phyloP scores from a whole-genome alignment of 2,888 invertebrate genomes.

The Orchestes rusci region DNA sequence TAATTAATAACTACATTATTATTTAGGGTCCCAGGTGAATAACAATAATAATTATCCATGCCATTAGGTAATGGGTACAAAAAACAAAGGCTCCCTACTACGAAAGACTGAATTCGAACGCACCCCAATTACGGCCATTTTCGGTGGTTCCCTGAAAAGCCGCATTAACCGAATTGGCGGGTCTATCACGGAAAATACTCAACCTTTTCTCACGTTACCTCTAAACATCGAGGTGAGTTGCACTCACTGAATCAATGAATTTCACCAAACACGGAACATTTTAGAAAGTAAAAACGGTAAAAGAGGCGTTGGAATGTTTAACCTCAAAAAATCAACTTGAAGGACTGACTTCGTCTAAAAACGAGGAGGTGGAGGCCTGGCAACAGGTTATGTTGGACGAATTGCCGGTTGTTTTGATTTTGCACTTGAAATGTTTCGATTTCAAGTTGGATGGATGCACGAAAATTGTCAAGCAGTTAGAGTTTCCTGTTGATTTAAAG shows the following conservation, averaged over 20 bases:
- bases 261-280: constrained; percentile 23
- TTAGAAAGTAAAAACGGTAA: constrained; percentile 75
- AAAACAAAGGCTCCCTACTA: constrained; percentile 82
- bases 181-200: constrained; percentile 82
- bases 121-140: constrained; percentile 88
- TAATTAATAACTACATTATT: no score
- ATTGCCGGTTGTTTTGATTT: constrained; percentile 78
- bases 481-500: constrained; percentile 84
- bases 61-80: constrained; percentile 75
- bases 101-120: constrained; percentile 73
- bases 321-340: constrained; percentile 80
- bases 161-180: constrained; percentile 68
- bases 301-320: constrained; percentile 79
- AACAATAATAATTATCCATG: no score
- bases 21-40: no score
- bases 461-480: constrained; percentile 86
- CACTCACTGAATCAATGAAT: background rate
- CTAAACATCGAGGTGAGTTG: constrained; percentile 79
- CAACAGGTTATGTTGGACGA: constrained; percentile 85
- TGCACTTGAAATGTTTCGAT: constrained; percentile 94
- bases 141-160: constrained; percentile 85
- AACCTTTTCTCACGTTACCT: constrained; percentile 93
- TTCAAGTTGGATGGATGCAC: constrained; percentile 79
- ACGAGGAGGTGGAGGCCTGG: constrained; percentile 80
- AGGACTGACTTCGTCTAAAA: constrained; percentile 76